Percentiles rank a stretch among this genome's conserved stretches.
Evolutionary conservation across 2,113 vertebrate species (phyloP).

Genomic region (Scomber scombrus): DNA sequence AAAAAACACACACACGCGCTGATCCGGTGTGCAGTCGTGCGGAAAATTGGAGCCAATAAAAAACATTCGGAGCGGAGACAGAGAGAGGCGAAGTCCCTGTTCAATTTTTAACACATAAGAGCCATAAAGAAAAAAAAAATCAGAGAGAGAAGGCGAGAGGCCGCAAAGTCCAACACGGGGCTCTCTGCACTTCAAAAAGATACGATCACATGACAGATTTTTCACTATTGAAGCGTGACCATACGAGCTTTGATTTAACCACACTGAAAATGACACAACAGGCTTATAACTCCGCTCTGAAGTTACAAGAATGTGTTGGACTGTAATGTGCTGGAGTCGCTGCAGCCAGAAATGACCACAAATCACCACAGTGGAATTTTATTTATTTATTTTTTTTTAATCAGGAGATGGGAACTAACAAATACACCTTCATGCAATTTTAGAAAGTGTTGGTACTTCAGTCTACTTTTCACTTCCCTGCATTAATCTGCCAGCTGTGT

Average conservation of each 20-base stretch:
- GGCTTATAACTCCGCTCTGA: not conserved
- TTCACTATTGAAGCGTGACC: not conserved
- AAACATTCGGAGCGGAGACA: not conserved
- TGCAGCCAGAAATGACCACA: not conserved
- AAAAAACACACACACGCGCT: not conserved
- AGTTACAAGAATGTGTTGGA: constrained; percentile 1
- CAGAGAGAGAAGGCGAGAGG: not conserved
- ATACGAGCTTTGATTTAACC: not conserved
- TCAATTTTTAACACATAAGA: constrained; percentile 49
- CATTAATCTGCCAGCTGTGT: not conserved
- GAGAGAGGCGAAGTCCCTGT: constrained; percentile 10
- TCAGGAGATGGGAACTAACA: no score
- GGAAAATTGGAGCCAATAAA: constrained; percentile 27
- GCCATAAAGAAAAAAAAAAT: constrained; percentile 30
- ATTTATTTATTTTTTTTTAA: no score
- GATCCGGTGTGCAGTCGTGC: not conserved
- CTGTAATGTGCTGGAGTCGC: not conserved
- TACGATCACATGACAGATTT: constrained; percentile 53
- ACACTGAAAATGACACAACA: not conserved
- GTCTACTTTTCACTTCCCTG: not conserved
- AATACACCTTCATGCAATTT: not conserved
- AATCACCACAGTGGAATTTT: not conserved
- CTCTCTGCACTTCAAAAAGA: constrained; percentile 1
- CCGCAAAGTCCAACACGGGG: constrained; percentile 9
- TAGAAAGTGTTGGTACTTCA: no score